Percentiles rank a stretch among this genome's conserved stretches.
Conservation (phyloP, 2,797 vertebrate species). For the Miopithecus talapoin region DNA sequence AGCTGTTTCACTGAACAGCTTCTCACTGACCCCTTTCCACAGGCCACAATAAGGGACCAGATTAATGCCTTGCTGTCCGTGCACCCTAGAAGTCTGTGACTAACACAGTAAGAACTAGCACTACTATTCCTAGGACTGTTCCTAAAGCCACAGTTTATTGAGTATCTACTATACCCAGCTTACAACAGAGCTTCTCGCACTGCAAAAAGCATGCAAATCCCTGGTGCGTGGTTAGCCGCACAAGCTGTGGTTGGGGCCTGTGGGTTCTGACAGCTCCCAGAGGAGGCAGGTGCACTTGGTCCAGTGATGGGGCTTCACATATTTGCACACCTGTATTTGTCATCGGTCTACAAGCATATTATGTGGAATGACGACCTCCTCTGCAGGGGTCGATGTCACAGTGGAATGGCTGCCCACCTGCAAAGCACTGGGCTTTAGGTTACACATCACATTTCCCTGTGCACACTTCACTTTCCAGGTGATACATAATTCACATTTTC, state of each 20-base stretch:
- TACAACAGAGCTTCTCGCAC: not conserved
- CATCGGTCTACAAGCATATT: not conserved
- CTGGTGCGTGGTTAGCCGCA: accelerated
- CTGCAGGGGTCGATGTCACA: too few species aligned
- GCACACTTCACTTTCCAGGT: not conserved
- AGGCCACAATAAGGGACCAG: not conserved
- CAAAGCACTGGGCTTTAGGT: not conserved
- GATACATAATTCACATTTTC: not conserved
- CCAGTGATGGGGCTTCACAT: too few species aligned
- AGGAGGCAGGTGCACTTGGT: not conserved
- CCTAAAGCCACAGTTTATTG: not conserved
- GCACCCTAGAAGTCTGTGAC: not conserved
- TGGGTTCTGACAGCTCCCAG: not conserved
- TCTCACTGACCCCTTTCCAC: not conserved
- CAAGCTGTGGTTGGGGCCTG: not conserved
- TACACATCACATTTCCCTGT: not conserved
- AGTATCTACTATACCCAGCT: not conserved
- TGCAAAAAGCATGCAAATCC: not conserved
- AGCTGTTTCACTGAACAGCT: not conserved
- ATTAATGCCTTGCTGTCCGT: not conserved
- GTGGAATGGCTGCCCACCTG: not conserved
- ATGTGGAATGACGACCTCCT: too few species aligned
- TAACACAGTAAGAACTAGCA: not conserved
- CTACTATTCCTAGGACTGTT: not conserved
- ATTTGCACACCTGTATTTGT: not conserved